Percentiles rank a stretch among this genome's conserved stretches.
These are phyloP conservation scores for Oegoconia quadripuncta DNA, from an alignment of 2,888 invertebrate species.

Conservation along the genomic window DNA sequence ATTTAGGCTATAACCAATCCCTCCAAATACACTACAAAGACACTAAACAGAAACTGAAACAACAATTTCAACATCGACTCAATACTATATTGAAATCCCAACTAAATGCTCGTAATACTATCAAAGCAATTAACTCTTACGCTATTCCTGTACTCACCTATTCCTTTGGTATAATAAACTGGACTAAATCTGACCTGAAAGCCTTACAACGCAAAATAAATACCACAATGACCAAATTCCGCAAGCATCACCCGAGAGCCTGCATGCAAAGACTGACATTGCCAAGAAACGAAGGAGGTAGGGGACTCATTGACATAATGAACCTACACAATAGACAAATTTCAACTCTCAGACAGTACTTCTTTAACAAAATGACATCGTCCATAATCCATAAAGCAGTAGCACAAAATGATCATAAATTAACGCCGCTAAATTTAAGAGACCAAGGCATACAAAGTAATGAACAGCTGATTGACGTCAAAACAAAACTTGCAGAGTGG, in stretches of 20 bases:
- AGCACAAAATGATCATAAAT: constrained; percentile 1
- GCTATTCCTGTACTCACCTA: constrained; percentile 20
- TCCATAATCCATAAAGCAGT: constrained; percentile 6
- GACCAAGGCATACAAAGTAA: constrained; percentile 2
- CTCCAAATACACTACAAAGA: background rate
- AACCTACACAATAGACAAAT: no score
- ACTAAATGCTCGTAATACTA: constrained; percentile 3
- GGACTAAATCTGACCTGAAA: no score
- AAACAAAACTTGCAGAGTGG: constrained; percentile 10
- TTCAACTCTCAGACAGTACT: no score
- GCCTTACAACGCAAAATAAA: no score
- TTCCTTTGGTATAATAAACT: no score
- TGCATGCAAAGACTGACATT: constrained; percentile 14
- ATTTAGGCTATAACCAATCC: constrained; percentile 4
- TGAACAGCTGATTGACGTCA: constrained; percentile 4
- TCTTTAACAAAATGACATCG: no score
- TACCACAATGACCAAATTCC: no score
- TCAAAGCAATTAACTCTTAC: constrained; percentile 11
- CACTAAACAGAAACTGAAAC: no score
- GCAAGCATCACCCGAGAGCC: no score
- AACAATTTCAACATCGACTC: constrained; percentile 5
- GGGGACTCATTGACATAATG: constrained; percentile 9
- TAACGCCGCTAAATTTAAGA: constrained; percentile 8
- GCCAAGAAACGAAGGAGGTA: constrained; percentile 18
- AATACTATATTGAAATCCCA: constrained; percentile 3